These are phyloP conservation scores for Allacma fusca DNA, from an alignment of 2,888 invertebrate species.

Conservation along the genomic window DNA sequence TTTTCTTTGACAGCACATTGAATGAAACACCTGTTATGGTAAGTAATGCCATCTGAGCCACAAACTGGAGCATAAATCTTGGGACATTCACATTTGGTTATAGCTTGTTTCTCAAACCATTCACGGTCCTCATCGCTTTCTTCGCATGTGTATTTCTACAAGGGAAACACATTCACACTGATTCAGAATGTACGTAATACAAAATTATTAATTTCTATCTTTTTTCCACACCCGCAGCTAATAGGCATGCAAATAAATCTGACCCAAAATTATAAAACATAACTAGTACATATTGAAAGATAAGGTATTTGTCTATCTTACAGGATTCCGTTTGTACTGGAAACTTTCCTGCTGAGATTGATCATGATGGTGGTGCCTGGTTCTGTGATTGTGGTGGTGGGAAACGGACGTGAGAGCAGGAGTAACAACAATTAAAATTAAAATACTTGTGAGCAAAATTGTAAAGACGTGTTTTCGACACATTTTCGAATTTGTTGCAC, in stretches of 20 bases:
- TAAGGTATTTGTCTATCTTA: not conserved
- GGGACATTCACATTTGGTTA: conserved; percentile 32
- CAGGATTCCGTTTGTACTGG: not conserved
- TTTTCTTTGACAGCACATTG: conserved; percentile 31
- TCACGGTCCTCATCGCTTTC: conserved; percentile 35
- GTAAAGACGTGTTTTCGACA: too few relatives aligned
- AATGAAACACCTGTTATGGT: conserved; percentile 43
- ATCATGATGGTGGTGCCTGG: not conserved
- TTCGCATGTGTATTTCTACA: conserved; percentile 27
- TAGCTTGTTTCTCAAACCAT: not conserved
- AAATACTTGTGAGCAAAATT: not conserved
- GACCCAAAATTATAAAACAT: too few relatives aligned
- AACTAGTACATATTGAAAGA: too few relatives aligned
- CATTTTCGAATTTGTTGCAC: too few relatives aligned
- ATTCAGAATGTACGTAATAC: too few relatives aligned
- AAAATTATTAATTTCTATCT: too few relatives aligned
- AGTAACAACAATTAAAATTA: not conserved
- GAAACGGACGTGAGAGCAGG: not conserved
- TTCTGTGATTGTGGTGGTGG: not conserved
- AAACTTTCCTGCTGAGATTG: not conserved
- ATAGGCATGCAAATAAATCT: too few relatives aligned
- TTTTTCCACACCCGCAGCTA: too few relatives aligned
- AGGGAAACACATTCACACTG: not conserved
- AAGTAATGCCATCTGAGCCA: conserved; percentile 41
- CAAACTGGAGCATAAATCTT: conserved; percentile 44